Percentiles rank a stretch among this genome's conserved stretches.
Conservation (phyloP, 2,888 invertebrate genomes). For the Thumatha senex region DNA sequence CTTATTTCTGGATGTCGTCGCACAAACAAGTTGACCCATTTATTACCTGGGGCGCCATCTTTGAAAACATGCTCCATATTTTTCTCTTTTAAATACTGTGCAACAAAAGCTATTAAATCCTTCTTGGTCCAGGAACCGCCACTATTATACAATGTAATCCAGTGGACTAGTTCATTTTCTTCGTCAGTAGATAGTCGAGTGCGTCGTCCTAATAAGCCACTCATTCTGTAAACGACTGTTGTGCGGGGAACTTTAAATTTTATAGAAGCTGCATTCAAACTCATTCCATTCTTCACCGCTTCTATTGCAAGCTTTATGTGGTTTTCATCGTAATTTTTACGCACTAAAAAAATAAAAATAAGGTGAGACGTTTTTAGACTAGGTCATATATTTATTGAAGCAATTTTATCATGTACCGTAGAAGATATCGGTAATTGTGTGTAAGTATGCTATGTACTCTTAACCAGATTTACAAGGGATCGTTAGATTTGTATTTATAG, state of each 20-base stretch:
- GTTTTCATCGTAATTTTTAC: not conserved
- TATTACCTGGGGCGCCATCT: constrained; percentile 6
- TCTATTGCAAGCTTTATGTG: constrained; percentile 1
- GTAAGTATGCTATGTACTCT: no score
- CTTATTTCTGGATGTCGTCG: constrained; percentile 7
- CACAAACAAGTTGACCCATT: constrained; percentile 6
- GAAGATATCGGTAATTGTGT: no score
- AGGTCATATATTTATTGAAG: no score
- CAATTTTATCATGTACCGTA: no score
- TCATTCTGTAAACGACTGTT: constrained; percentile 1
- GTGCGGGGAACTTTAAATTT: not conserved
- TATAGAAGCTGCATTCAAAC: constrained; percentile 1
- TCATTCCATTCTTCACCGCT: constrained; percentile 3
- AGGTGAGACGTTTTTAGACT: no score
- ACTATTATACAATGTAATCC: not conserved
- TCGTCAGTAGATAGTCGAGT: not conserved
- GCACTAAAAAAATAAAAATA: not conserved
- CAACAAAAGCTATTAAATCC: constrained; percentile 1
- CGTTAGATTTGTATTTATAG: no score
- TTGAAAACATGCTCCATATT: constrained; percentile 1
- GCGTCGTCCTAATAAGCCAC: not conserved
- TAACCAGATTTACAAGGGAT: no score
- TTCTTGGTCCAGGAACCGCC: not conserved
- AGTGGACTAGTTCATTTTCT: constrained; percentile 5
- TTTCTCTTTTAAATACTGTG: constrained; percentile 2